Evolutionary conservation across 2,888 invertebrate species (phyloP), one percentile per base, ranked within the genome.

Genomic region (Miltochrista miniata): DNA sequence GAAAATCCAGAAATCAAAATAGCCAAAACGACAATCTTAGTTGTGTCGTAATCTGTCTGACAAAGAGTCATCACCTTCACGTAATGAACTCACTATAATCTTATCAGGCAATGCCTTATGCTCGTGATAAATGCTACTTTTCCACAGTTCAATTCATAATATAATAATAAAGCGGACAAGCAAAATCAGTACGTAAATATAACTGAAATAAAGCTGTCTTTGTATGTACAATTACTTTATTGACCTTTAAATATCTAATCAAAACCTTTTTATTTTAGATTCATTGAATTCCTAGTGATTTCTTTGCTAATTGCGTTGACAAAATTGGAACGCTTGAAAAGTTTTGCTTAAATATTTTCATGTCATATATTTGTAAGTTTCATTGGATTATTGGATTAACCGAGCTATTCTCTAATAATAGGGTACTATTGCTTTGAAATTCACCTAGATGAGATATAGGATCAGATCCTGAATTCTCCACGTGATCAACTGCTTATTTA

Each of bases 51-150:
- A 68, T 59, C 52, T 51, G 59, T 59, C 64, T 64, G 67, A 69
- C 70, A 72, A 72, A 77, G 76, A 79, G 77, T n/a, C 79, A 79
- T 87, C 87, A 85, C 84, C 85, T 87, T 80, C 76, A 69, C 69
- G 71, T 72, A 74, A 77, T 76, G 74, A 76, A 79, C 79, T 80
- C 80, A 76, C 61, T 67, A 60, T 66, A 74, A 87, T 85, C 86
- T 89, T 89, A 89, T 90, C 89, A 67, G 68, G 68, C 70, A 72
- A 69, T 70, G 81, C 70, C 76, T 83, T 75, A 68, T 70, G 68
- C 70, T 67, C 61, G 73, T 72, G 87, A 89, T 89, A 87, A 78
- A 68, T 67, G 72, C 70, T 64, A 76, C 70, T 75, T 80, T 79
- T 76, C 72, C 70, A 74, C 68, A 56, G 68, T 66, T 54, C 57